Evolutionary conservation across 2,888 invertebrate species (phyloP), one percentile per base, ranked within the genome.

Genomic region (Euplexia lucipara): DNA sequence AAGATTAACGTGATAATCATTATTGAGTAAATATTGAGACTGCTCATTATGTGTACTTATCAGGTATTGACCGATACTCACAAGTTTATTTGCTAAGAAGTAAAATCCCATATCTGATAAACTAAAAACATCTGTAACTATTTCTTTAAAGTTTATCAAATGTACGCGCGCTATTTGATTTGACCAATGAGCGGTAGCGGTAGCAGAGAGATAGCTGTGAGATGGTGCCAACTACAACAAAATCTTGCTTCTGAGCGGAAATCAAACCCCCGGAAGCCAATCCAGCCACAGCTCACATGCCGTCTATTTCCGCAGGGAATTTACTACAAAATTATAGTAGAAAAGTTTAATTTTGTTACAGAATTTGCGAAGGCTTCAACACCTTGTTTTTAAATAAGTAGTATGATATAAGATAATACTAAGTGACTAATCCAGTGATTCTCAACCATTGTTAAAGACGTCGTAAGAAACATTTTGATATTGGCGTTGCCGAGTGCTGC

Each of bases 21-120:
- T 49, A 34, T 48, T 7, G 37, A 18, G 61, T 61, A 56, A 75
- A 70, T 69, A 70, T 75, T 70, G 53, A 49, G 10, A 74, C 30
- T 32, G 18, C n/a, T 18, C 59, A n/a, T 49, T 8, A 41, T 32
- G 48, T 49, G 34, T 34, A n/a, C n/a, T n/a, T 2, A 26, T 45
- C 16, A 44, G 54, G 34, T 41, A 41, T 20, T 54, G 53, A 35
- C 44, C 35, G 32, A 18, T 37, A 37, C 9, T 60, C 70, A 51
- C 44, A 35, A 41, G 30, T 14, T n/a, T 26, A 16, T 18, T 52
- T 52, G 20, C 56, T 32, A 5, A 30, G 10, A 45, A 35, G 2
- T 30, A 39, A 39, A 32, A 52, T 32, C 12, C 20, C n/a, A 18
- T 1, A n/a, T 4, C 16, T 20, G n/a, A 42, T 16, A 6, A 12